phyloP scores from a whole-genome alignment of 2,113 vertebrate genomes.

The Salminus brasiliensis region DNA sequence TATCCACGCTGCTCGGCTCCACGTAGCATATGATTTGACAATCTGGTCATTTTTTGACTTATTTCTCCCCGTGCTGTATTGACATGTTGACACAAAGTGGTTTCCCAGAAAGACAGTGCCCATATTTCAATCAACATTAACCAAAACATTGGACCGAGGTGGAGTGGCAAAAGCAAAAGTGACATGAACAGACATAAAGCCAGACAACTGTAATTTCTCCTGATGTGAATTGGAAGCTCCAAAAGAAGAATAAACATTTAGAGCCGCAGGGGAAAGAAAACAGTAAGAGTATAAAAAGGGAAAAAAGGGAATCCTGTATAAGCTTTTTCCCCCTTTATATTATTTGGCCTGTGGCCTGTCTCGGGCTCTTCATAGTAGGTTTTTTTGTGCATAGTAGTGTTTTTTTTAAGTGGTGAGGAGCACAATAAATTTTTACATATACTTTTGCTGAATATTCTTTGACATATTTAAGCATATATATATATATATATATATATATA shows the following conservation, averaged over 20 bases:
- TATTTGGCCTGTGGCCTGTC: background rate
- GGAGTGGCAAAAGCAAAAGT: constrained; percentile 59
- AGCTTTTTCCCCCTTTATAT: background rate
- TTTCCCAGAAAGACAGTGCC: constrained; percentile 74
- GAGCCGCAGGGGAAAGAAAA: constrained; percentile 56
- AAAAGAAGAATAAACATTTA: constrained; percentile 50
- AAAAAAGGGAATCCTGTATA: constrained; percentile 38
- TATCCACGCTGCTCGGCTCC: constrained; percentile 71
- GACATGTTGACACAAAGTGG: constrained; percentile 81
- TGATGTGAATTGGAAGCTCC: constrained; percentile 60
- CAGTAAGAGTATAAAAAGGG: constrained; percentile 28
- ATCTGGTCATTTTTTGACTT: constrained; percentile 78
- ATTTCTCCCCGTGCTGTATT: constrained; percentile 75
- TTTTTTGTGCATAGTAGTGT: background rate
- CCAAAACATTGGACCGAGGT: constrained; percentile 69
- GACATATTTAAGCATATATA: no score
- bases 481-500: no score
- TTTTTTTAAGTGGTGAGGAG: no score
- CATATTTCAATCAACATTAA: constrained; percentile 81
- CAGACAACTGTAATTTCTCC: constrained; percentile 75
- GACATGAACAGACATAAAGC: constrained; percentile 67
- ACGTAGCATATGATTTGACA: constrained; percentile 75
- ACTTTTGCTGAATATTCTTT: no score
- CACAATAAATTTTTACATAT: no score
- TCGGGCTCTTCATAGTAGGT: background rate